phyloP scores from a whole-genome alignment of 1,140 invertebrate genomes.

The Akabosia matsudoensis region DNA sequence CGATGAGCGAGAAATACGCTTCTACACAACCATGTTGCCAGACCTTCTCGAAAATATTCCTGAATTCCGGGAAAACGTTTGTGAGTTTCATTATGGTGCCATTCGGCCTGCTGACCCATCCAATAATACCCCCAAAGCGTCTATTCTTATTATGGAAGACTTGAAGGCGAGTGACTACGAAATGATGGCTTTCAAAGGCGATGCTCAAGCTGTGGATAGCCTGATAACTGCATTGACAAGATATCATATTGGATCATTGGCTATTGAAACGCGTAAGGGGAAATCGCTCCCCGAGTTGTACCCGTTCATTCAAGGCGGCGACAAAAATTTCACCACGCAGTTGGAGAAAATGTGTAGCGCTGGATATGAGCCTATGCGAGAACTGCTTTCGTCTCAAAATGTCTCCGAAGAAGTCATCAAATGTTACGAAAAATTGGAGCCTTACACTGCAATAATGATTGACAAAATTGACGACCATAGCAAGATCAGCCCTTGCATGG shows the following conservation, averaged over 20 bases:
- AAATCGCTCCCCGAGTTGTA: not conserved
- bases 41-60: conserved; percentile 11
- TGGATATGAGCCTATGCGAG: not conserved
- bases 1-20: conserved; percentile 33
- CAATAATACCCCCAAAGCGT: not conserved
- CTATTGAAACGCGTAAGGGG: not conserved
- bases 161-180: conserved; percentile 24
- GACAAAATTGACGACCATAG: not conserved
- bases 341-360: not conserved
- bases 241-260: not conserved
- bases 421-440: conserved; percentile 1
- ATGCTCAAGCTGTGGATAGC: not conserved
- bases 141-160: conserved; percentile 34
- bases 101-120: not conserved
- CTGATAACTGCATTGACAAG: not conserved
- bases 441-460: not conserved
- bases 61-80: conserved; percentile 15
- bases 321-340: not conserved
- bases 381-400: not conserved
- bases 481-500: not conserved
- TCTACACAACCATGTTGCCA: not conserved
- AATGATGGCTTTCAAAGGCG: not conserved
- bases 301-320: not conserved
- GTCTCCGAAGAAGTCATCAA: not conserved
- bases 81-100: not conserved